Percentiles rank a stretch among this genome's conserved stretches.
These are phyloP conservation scores for Microcebus jonahi DNA, from an alignment of 2,113 vertebrate species.

Conservation along the genomic window DNA sequence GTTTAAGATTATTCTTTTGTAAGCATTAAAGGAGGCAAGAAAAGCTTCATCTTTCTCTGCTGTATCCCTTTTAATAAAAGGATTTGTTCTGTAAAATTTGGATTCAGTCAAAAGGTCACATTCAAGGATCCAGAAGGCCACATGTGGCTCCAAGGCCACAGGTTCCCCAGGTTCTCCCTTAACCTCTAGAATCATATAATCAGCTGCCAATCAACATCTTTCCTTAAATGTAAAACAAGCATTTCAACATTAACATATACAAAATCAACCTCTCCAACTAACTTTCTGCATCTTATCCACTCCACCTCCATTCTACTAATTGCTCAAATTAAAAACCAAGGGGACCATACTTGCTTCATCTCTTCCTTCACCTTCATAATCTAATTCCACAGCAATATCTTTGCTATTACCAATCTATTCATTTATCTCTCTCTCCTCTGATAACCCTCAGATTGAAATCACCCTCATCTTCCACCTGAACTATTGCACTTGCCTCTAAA, in stretches of 20 bases:
- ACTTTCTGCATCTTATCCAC: not conserved
- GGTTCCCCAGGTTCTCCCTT: not conserved
- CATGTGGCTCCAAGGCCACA: too few species aligned
- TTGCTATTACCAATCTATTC: not conserved
- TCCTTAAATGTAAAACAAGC: not conserved
- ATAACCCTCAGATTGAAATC: not conserved
- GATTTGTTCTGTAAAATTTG: too few species aligned
- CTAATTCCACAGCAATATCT: not conserved
- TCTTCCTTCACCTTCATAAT: not conserved
- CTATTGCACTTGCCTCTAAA: not conserved
- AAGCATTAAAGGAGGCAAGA: too few species aligned
- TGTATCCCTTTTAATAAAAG: too few species aligned
- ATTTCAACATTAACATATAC: not conserved
- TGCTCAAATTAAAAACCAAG: not conserved
- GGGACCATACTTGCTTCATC: not conserved
- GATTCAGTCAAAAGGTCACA: too few species aligned
- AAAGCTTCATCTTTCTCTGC: too few species aligned
- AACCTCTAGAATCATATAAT: not conserved
- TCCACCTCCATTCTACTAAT: not conserved
- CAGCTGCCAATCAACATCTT: not conserved
- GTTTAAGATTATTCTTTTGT: too few species aligned
- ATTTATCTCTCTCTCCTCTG: not conserved
- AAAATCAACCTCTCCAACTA: not conserved
- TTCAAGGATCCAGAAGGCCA: too few species aligned
- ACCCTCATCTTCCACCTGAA: not conserved